phyloP scores from a whole-genome alignment of 2,888 invertebrate species.

The Trachelus tabidus region DNA sequence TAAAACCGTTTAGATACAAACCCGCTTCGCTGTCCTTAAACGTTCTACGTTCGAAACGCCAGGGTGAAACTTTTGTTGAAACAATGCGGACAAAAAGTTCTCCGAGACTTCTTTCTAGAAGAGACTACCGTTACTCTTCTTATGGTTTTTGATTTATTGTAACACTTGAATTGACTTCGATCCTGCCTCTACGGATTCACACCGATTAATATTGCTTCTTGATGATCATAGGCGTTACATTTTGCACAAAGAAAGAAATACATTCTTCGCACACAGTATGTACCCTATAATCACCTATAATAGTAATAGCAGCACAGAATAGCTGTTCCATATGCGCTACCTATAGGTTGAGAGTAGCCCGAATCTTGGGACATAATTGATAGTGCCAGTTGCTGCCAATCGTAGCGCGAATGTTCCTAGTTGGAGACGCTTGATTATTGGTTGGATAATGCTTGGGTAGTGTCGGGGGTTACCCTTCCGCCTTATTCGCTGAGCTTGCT shows the following conservation, averaged over 20 bases:
- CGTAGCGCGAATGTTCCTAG: too few relatives aligned
- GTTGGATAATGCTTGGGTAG: too few relatives aligned
- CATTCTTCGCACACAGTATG: neutral
- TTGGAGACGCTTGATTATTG: too few relatives aligned
- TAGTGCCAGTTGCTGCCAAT: too few relatives aligned
- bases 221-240: neutral
- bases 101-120: neutral
- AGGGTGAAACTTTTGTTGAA: neutral
- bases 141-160: neutral
- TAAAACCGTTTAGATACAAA: neutral
- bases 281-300: neutral
- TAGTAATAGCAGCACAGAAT: neutral
- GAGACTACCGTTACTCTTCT: neutral
- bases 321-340: neutral
- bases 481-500: too few relatives aligned
- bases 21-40: neutral
- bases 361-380: too few relatives aligned
- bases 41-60: neutral
- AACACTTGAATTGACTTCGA: neutral
- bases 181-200: neutral
- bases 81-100: neutral
- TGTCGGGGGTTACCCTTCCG: too few relatives aligned
- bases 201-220: neutral
- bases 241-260: neutral
- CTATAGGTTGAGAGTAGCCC: neutral